Conservation (phyloP, 1,140 invertebrate species). For the Heliconius hewitsoni region DNA sequence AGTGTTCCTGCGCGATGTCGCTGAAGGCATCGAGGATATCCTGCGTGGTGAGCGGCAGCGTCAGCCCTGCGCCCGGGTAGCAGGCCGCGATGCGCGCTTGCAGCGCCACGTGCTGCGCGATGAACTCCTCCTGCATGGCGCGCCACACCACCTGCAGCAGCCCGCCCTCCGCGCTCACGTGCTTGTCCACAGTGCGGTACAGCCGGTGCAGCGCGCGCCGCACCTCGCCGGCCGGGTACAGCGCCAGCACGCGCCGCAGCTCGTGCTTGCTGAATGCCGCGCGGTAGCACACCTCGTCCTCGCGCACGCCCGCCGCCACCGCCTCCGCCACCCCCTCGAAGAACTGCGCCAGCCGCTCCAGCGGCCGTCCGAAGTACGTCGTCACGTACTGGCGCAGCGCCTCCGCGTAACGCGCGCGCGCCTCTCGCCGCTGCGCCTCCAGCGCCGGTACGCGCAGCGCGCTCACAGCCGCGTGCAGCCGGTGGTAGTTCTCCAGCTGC, state of each 20-base stretch:
- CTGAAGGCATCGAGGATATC: conserved; percentile 98
- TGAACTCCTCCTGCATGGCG: conserved; percentile 99
- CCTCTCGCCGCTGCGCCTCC: conserved; percentile 94
- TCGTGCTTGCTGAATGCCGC: conserved; percentile 98
- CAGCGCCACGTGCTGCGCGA: conserved; percentile 97
- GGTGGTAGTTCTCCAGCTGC: conserved; percentile 98
- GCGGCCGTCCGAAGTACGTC: conserved; percentile 95
- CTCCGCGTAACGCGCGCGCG: conserved; percentile 95
- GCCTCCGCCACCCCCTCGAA: conserved; percentile 96
- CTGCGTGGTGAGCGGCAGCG: conserved; percentile 97
- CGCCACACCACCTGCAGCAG: conserved; percentile 98
- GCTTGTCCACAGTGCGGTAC: conserved; percentile 99
- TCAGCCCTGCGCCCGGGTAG: conserved; percentile 97
- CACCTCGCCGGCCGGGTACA: conserved; percentile 95
- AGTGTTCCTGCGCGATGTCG: conserved; percentile 91
- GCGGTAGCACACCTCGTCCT: conserved; percentile 98
- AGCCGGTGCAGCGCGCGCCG: conserved; percentile 88
- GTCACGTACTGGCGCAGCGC: conserved; percentile 95
- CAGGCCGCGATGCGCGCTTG: conserved; percentile 97
- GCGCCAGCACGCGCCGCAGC: conserved; percentile 95
- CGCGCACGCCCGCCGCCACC: conserved; percentile 96
- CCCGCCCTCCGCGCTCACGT: conserved; percentile 97
- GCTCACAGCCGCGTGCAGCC: conserved; percentile 92
- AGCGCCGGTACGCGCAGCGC: conserved; percentile 95
- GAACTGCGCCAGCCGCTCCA: conserved; percentile 96